Evolutionary conservation across 2,888 invertebrate genomes (phyloP), one percentile per base, ranked within the genome.

Genomic region (Phaedon cochleariae): DNA sequence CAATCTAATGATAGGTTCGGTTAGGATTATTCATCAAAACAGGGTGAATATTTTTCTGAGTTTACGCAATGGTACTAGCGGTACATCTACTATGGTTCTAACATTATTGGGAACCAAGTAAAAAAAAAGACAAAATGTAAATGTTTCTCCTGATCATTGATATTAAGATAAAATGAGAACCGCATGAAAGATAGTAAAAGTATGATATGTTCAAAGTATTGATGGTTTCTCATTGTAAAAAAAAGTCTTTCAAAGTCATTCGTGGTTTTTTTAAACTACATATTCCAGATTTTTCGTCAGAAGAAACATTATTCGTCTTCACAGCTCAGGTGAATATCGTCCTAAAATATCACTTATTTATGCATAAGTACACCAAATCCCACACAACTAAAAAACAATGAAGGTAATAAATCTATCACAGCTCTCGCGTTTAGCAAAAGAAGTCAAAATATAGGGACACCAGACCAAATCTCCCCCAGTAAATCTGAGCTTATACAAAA

Each of bases 371-470:
- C 41, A 34, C 31, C 31, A 73, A 72, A 69, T 75, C 73, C 74
- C 74, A 68, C 70, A 71, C 57, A 26, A 57, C 51, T 55, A 59
- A 78, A 77, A 72, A 77, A 77, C 76, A 68, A 76, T 67, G 53
- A 62, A 59, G 66, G 62, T 66, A 69, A 74, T 73, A 76, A 79
- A 76, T 81, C 83, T 84, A 84, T 84, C 84, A 84, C 84, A 84
- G 84, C 84, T 83, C 82, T 83, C 79, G 79, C 80, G 80, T 81
- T 79, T 80, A 76, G 78, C 74, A 79, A 79, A 73, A 72, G 69
- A 76, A 67, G 59, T 63, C 62, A 53, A 59, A 49, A 64, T 62
- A 60, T 41, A 48, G 45, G 59, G 67, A 66, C 68, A 66, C 71
- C 73, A 71, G 73, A 73, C 73, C 71, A 72, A 15, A 15, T 41